Percentiles rank a stretch among this genome's conserved stretches.
These are phyloP conservation scores for Epicampocera succincta DNA, from an alignment of 2,888 invertebrate species.

Conservation along the genomic window DNA sequence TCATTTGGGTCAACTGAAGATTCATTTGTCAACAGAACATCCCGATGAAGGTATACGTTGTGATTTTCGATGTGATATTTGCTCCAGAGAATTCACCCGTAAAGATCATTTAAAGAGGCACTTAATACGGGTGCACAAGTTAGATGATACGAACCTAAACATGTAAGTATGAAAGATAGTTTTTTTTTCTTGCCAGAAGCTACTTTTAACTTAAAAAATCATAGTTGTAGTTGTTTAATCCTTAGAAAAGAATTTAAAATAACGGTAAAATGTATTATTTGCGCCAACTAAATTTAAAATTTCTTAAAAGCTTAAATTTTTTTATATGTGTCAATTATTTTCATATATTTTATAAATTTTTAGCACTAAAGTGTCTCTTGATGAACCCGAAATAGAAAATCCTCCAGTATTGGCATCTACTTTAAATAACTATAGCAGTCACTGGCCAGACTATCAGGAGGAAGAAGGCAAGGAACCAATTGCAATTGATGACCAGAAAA, in stretches of 20 bases:
- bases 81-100: constrained; percentile 82
- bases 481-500: constrained; percentile 52
- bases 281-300: too few relatives aligned
- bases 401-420: constrained; percentile 16
- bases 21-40: constrained; percentile 76
- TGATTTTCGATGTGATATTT: constrained; percentile 79
- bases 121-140: constrained; percentile 80
- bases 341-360: constrained; percentile 2
- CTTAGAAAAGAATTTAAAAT: too few relatives aligned
- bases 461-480: constrained; percentile 40
- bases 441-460: constrained; percentile 62
- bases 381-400: constrained; percentile 72
- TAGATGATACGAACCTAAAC: constrained; percentile 43
- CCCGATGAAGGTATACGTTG: constrained; percentile 67
- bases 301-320: too few relatives aligned
- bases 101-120: constrained; percentile 82
- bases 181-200: too few relatives aligned
- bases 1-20: constrained; percentile 81
- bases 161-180: constrained; percentile 38
- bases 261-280: too few relatives aligned
- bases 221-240: too few relatives aligned
- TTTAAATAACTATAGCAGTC: constrained; percentile 62
- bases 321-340: too few relatives aligned
- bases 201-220: too few relatives aligned
- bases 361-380: constrained; percentile 65